Percentiles rank a stretch among this genome's conserved stretches.
Conservation (phyloP, 2,113 vertebrate genomes). For the Carlito syrichta region DNA sequence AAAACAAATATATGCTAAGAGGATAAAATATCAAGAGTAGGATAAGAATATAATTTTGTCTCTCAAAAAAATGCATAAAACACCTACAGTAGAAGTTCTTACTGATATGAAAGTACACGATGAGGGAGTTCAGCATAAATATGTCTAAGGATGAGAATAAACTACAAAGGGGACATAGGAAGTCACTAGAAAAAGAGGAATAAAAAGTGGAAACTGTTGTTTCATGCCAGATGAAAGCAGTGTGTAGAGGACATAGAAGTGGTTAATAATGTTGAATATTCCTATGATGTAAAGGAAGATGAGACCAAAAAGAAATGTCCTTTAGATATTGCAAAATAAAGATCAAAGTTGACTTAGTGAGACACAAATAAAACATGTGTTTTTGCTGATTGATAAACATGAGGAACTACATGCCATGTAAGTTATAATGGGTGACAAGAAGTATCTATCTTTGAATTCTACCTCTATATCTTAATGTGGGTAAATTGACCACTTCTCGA, state of each 20-base stretch:
- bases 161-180: not conserved
- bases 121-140: accelerated
- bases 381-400: not conserved
- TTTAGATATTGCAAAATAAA: not conserved
- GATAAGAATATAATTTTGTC: not conserved
- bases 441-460: not conserved
- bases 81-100: not conserved
- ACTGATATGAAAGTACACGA: not conserved
- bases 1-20: not conserved
- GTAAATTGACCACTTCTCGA: not conserved
- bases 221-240: not conserved
- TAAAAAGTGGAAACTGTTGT: not conserved
- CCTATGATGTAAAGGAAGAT: not conserved
- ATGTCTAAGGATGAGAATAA: not conserved
- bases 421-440: not conserved
- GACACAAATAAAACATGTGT: not conserved
- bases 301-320: not conserved
- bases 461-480: not conserved
- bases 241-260: not conserved
- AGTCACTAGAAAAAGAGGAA: not conserved
- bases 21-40: not conserved
- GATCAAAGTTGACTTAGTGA: not conserved
- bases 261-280: not conserved
- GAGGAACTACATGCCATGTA: not conserved
- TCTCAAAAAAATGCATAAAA: not conserved